Conservation (phyloP, 2,113 vertebrate genomes). For the Nesoenas mayeri region DNA sequence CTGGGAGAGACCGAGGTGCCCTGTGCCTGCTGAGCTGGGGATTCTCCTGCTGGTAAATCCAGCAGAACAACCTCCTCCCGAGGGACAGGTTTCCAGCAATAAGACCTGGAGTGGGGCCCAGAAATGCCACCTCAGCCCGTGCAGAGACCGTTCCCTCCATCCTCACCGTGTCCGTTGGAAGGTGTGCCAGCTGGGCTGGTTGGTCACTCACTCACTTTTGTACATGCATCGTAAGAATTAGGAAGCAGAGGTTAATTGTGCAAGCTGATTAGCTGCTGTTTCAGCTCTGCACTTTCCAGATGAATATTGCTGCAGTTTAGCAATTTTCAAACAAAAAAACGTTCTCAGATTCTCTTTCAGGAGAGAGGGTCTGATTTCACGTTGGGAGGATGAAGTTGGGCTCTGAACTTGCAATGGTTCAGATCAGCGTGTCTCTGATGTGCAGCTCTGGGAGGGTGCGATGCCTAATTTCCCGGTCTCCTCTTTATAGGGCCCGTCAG, state of each 20-base stretch:
- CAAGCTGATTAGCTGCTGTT: background rate
- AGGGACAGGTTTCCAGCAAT: background rate
- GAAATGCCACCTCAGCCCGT: background rate
- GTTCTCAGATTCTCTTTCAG: background rate
- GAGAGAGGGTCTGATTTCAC: background rate
- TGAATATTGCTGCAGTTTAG: background rate
- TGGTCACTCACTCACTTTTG: background rate
- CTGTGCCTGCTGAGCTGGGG: background rate
- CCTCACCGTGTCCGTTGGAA: background rate
- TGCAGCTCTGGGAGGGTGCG: background rate
- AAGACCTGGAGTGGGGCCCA: background rate
- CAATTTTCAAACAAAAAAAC: background rate
- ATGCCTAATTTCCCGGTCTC: background rate
- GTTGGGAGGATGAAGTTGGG: background rate
- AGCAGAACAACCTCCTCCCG: conserved; percentile 24
- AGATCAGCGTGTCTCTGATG: background rate
- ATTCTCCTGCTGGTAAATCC: background rate
- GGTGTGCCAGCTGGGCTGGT: background rate
- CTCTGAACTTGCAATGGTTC: background rate
- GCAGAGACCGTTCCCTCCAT: background rate
- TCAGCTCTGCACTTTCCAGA: background rate
- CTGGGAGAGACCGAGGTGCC: background rate
- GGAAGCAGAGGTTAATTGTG: conserved; percentile 10
- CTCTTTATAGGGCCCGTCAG: background rate
- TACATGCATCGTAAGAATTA: background rate